Conservation (phyloP, 2,888 invertebrate genomes). For the Aleiodes leptofemur region DNA sequence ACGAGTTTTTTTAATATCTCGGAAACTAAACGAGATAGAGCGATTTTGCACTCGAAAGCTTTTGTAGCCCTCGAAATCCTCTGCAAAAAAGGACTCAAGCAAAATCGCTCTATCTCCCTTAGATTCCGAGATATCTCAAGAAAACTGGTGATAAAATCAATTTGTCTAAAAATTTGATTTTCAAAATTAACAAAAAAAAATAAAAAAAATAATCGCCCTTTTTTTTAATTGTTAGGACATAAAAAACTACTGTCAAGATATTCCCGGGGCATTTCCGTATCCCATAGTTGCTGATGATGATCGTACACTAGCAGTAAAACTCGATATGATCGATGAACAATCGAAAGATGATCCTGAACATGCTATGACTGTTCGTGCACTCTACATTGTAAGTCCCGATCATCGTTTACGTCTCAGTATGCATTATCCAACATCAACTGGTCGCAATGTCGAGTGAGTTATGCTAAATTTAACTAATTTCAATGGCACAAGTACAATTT, state of each 20-base stretch:
- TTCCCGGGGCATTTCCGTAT: constrained; percentile 85
- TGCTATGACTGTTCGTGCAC: constrained; percentile 84
- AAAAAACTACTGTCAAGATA: constrained; percentile 83
- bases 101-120: no score
- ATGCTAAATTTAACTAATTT: not conserved
- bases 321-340: constrained; percentile 89
- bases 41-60: no score
- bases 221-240: constrained; percentile 77
- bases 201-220: not conserved
- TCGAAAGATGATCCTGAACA: constrained; percentile 81
- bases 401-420: constrained; percentile 87
- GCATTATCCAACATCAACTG: constrained; percentile 90
- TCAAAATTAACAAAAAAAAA: no score
- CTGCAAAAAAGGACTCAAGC: no score
- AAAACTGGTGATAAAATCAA: no score
- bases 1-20: no score
- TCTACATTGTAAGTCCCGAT: constrained; percentile 89
- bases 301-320: constrained; percentile 82
- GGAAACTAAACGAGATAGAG: no score
- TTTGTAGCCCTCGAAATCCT: no score
- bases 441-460: constrained; percentile 89
- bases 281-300: constrained; percentile 89
- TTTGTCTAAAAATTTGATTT: no score
- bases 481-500: no score
- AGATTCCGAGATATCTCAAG: no score